Evolutionary conservation across 2,113 vertebrate species (phyloP).

Genomic region (Rattus rattus): DNA sequence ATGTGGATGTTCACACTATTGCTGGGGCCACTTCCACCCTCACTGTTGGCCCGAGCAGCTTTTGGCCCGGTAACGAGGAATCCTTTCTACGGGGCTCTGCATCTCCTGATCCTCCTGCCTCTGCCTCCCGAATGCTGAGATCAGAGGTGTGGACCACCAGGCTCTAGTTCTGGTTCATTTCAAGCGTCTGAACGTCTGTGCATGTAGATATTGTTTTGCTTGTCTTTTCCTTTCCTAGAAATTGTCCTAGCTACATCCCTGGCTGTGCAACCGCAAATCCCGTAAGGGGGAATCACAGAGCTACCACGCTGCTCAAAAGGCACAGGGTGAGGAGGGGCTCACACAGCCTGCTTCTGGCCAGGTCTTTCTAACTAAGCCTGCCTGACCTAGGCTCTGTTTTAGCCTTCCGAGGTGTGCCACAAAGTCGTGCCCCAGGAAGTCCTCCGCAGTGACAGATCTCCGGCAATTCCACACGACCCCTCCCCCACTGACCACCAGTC

Average conservation of each 20-base stretch:
- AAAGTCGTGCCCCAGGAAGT: not conserved
- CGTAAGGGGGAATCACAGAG: not conserved
- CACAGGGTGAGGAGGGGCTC: not conserved
- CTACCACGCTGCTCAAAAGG: not conserved
- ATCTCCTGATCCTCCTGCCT: not conserved
- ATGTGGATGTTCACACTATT: not conserved
- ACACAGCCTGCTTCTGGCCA: accelerated
- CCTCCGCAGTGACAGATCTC: not conserved
- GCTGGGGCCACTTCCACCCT: too few species aligned
- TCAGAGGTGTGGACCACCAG: not conserved
- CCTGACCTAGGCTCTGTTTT: not conserved
- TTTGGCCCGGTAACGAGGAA: too few species aligned
- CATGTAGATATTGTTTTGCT: not conserved
- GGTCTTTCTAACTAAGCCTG: not conserved
- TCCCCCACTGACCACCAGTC: too few species aligned
- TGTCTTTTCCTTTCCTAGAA: not conserved
- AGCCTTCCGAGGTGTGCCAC: not conserved
- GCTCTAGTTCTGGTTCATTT: not conserved
- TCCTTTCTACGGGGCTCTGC: not conserved
- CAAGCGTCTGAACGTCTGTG: not conserved
- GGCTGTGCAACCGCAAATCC: not conserved
- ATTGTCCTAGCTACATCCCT: not conserved
- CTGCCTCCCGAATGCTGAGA: not conserved
- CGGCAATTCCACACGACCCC: too few species aligned
- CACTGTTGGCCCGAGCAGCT: not conserved